Percentiles rank a stretch among this genome's conserved stretches.
phyloP scores from a whole-genome alignment of 2,113 vertebrate genomes.

The Callionymus lyra region DNA sequence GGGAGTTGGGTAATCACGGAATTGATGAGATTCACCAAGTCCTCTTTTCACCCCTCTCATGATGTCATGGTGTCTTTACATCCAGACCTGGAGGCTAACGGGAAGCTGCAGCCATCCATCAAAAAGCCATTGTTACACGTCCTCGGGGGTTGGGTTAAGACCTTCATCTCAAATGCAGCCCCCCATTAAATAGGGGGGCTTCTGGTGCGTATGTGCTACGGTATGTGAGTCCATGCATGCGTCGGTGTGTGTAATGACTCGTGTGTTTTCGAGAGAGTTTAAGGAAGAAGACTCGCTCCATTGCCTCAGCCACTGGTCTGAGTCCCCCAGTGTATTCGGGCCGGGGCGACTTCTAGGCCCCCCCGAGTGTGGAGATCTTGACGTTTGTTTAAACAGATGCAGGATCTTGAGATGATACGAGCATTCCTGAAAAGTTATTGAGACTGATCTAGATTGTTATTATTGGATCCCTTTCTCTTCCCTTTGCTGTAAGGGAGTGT shows the following conservation, averaged over 20 bases:
- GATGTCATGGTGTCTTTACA: conserved; percentile 40
- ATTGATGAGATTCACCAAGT: conserved; percentile 34
- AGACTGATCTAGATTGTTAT: no score
- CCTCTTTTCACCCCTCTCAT: conserved; percentile 24
- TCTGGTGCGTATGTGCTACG: conserved; percentile 8
- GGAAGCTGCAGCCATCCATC: conserved; percentile 54
- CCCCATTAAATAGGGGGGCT: conserved; percentile 29
- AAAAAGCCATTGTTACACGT: conserved; percentile 36
- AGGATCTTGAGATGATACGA: conserved; percentile 17
- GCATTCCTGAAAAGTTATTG: no score
- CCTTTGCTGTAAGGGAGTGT: no score
- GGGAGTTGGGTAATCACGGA: conserved; percentile 8
- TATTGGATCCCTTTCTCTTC: no score
- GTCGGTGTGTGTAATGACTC: conserved; percentile 28
- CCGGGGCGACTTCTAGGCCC: conserved; percentile 6
- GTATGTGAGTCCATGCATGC: conserved; percentile 25
- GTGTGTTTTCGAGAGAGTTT: conserved; percentile 33
- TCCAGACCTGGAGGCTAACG: conserved; percentile 32
- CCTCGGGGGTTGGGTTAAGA: conserved; percentile 41
- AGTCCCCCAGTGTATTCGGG: conserved; percentile 20
- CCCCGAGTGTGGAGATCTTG: conserved; percentile 6
- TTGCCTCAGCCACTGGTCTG: conserved; percentile 40
- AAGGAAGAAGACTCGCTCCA: conserved; percentile 44
- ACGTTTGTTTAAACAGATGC: conserved; percentile 35
- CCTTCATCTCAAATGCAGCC: conserved; percentile 32